Evolutionary conservation across 2,888 invertebrate species (phyloP).

Genomic region (Lasioglossum malachurum): DNA sequence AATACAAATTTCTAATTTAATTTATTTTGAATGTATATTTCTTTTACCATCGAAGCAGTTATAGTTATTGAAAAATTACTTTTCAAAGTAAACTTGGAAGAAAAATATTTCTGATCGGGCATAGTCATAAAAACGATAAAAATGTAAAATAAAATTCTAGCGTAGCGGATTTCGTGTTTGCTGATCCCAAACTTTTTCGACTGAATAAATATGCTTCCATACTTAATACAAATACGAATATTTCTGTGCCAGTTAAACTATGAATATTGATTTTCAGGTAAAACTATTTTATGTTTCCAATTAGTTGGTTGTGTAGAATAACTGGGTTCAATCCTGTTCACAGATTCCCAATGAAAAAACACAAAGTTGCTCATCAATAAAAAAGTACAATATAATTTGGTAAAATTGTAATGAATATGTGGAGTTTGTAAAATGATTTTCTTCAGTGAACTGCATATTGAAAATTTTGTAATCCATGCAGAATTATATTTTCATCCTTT

Average conservation of each 20-base stretch:
- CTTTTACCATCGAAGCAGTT: background rate
- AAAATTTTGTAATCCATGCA: background rate
- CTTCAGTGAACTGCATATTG: background rate
- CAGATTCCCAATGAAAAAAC: too few species aligned
- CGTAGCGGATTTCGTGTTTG: background rate
- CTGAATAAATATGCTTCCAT: background rate
- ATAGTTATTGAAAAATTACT: background rate
- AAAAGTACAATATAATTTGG: background rate
- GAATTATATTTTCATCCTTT: background rate
- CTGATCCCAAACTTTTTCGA: background rate
- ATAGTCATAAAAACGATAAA: background rate
- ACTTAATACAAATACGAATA: background rate
- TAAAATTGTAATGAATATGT: background rate
- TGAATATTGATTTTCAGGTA: background rate
- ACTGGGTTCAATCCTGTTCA: background rate
- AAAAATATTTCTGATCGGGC: background rate
- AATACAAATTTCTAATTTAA: background rate
- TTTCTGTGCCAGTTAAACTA: background rate
- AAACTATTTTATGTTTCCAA: background rate
- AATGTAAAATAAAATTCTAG: background rate
- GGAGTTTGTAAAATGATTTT: background rate
- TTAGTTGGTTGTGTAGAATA: background rate
- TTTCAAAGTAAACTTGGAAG: background rate
- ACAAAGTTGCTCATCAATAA: background rate
- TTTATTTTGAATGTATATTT: too few species aligned